A percentile compares a stretch with the other conserved stretches of the same genome.
Conservation (phyloP, 1,140 invertebrate species). For the Streblospio benedicti region DNA sequence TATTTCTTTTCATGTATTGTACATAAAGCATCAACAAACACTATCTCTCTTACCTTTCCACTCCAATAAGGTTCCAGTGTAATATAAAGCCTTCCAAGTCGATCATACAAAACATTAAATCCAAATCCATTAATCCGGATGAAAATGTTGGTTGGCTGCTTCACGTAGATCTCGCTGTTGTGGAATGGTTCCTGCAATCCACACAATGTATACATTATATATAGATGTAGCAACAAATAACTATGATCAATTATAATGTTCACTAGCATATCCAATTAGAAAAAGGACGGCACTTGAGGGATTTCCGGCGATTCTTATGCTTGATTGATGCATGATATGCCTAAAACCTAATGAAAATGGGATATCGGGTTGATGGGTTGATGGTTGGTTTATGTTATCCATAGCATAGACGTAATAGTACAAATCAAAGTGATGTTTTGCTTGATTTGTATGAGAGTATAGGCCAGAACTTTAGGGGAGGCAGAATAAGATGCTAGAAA, state of each 20-base stretch:
- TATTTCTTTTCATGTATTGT: neutral
- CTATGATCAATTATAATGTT: neutral
- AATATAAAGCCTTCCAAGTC: slow-evolving; percentile 14
- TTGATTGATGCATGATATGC: no score
- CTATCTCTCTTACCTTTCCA: slow-evolving; percentile 18
- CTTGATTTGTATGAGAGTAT: no score
- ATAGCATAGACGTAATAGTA: no score
- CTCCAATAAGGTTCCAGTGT: slow-evolving; percentile 16
- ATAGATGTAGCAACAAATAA: neutral
- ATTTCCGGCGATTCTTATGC: no score
- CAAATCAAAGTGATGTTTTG: no score
- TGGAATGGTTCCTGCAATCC: slow-evolving; percentile 11
- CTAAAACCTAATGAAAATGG: no score
- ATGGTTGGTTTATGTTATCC: no score
- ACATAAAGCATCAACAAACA: neutral
- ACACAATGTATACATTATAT: neutral
- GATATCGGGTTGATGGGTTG: no score
- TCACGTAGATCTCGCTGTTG: slow-evolving; percentile 12
- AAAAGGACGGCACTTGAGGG: no score
- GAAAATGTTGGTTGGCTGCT: slow-evolving; percentile 18
- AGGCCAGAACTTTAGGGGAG: no score
- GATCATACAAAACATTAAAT: slow-evolving; percentile 20
- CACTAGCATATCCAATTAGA: neutral
- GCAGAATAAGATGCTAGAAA: no score
- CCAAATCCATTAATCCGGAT: slow-evolving; percentile 14